These are phyloP conservation scores for Carcharodon carcharias DNA, from an alignment of 2,797 vertebrate genomes.

Conservation along the genomic window DNA sequence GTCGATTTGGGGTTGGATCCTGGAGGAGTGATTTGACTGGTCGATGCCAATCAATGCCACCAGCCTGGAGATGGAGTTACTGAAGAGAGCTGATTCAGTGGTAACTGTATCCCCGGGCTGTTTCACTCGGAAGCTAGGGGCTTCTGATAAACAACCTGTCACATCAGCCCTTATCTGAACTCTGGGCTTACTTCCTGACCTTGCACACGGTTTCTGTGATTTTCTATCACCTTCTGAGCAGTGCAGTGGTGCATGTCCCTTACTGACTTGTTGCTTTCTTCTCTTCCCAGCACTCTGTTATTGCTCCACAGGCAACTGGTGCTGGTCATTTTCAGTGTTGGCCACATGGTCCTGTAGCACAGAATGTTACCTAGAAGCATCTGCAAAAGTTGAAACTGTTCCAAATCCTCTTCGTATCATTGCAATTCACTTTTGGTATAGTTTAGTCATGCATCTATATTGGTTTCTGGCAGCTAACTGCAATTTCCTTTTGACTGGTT, in stretches of 20 bases:
- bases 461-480: not conserved
- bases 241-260: not conserved
- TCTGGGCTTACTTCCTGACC: not conserved
- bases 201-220: not conserved
- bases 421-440: not conserved
- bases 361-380: not conserved
- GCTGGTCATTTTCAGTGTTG: not conserved
- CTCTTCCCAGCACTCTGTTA: not conserved
- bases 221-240: not conserved
- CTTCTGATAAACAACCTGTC: not conserved
- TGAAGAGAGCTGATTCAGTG: not conserved
- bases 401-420: not conserved
- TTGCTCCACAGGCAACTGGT: not conserved
- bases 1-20: not conserved
- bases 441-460: not conserved
- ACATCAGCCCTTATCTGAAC: not conserved
- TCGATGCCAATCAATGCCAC: not conserved
- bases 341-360: not conserved
- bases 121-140: not conserved
- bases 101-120: not conserved
- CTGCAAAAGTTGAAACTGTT: not conserved
- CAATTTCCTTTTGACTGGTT: not conserved
- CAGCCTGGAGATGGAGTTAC: not conserved
- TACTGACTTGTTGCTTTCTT: not conserved
- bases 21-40: constrained; percentile 21